Evolutionary conservation across 2,888 invertebrate genomes (phyloP).

Genomic region (Anoplius nigerrimus): DNA sequence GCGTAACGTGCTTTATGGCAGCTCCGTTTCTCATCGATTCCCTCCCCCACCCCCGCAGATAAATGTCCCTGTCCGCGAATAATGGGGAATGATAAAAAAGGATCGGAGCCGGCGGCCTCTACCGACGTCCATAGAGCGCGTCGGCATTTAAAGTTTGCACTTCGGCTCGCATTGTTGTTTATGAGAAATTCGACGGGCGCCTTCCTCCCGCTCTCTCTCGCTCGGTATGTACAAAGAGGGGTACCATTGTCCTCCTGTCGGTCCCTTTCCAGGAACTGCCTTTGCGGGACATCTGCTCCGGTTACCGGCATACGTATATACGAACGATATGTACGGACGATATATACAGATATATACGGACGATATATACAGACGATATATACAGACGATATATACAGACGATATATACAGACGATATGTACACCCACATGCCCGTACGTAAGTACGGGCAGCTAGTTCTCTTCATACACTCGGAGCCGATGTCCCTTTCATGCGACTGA

Average conservation of each 20-base stretch:
- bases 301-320: conserved; percentile 32
- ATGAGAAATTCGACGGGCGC: background rate
- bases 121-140: too few species aligned
- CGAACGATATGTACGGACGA: background rate
- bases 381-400: too few species aligned
- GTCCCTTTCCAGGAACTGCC: conserved; percentile 58
- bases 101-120: too few species aligned
- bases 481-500: background rate
- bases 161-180: too few species aligned
- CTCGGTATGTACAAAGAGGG: conserved; percentile 23
- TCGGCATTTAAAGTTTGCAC: too few species aligned
- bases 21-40: background rate
- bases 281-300: conserved; percentile 61
- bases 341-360: background rate
- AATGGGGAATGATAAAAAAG: too few species aligned
- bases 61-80: too few species aligned
- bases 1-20: too few species aligned
- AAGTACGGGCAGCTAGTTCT: background rate
- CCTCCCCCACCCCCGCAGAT: background rate
- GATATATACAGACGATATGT: background rate
- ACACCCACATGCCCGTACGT: too few species aligned
- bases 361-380: background rate
- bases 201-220: background rate
- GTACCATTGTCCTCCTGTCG: conserved; percentile 44
- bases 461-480: too few species aligned